Evolutionary conservation across 2,113 vertebrate genomes (phyloP), one percentile per base, ranked within the genome.

Genomic region (Reinhardtius hippoglossoides): DNA sequence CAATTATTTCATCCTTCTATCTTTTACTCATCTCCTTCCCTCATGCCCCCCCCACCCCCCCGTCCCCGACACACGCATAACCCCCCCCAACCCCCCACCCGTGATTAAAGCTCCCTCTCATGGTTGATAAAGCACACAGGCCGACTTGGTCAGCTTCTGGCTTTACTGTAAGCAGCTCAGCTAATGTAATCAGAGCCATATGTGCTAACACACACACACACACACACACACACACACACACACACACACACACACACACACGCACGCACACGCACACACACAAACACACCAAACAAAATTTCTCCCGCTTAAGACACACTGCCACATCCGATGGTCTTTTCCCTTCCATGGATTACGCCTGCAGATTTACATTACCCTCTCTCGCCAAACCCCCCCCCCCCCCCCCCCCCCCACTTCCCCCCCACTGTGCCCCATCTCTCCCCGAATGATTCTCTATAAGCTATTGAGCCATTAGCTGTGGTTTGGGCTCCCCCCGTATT

Each of bases 121-220:
- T 79, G 57, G 85, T 82, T 78, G 73, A 80, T 83, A 82, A 86
- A 85, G 84, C 75, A 74, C 71, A 72, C 78, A n/a, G 57, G 71
- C 75, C 80, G 89, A 84, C 82, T 87, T 84, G 89, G 89, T 86
- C 89, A 80, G 87, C 84, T 77, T 81, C 78, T 87, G 85, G 88
- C 70, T 88, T 87, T 81, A 82, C 78, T 71, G 75, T 90, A 92
- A 91, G 89, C 84, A 84, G 88, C 88, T 92, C 87, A 87, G 83
- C 76, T 65, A 83, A 81, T 75, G 59, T 89, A 89, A 92, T 86
- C 85, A 87, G 80, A 86, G 71, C 82, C 89, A 87, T 89, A 92
- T 90, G 85, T 68, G 80, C 21, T 60, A 68, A 23, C 42, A 62
- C 79, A 86, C 72, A 71, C 69, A 76, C 78, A 68, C 44, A 76